Conservation (phyloP, 2,113 vertebrate genomes). For the Oryzias curvinotus region DNA sequence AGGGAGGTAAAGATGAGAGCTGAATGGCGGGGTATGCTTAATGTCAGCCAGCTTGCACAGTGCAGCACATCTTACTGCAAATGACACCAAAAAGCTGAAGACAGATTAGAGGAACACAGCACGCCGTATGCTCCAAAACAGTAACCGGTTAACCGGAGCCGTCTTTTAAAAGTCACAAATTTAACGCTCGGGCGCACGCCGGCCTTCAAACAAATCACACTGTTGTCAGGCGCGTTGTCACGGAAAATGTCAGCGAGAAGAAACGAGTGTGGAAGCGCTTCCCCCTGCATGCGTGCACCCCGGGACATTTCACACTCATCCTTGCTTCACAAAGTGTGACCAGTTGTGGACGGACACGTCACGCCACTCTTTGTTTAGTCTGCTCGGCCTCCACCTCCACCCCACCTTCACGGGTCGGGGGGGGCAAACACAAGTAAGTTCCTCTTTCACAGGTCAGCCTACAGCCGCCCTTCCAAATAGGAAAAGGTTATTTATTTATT, state of each 20-base stretch:
- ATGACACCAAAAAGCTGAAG: slow-evolving; percentile 63
- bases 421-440: slow-evolving; percentile 40
- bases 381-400: neutral
- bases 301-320: slow-evolving; percentile 10
- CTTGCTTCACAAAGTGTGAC: slow-evolving; percentile 11
- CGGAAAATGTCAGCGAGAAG: slow-evolving; percentile 38
- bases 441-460: slow-evolving; percentile 35
- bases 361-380: slow-evolving; percentile 10
- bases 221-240: slow-evolving; percentile 13
- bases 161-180: slow-evolving; percentile 38
- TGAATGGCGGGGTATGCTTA: slow-evolving; percentile 69
- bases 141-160: slow-evolving; percentile 32
- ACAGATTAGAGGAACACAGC: slow-evolving; percentile 63
- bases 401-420: slow-evolving; percentile 31
- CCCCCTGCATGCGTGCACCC: neutral
- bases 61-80: slow-evolving; percentile 63
- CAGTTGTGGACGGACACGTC: slow-evolving; percentile 18
- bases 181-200: slow-evolving; percentile 14
- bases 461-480: slow-evolving; percentile 51
- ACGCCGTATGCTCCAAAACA: slow-evolving; percentile 31
- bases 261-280: slow-evolving; percentile 24
- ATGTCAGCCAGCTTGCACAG: slow-evolving; percentile 68
- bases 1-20: slow-evolving; percentile 58
- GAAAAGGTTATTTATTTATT: too few species aligned
- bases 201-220: slow-evolving; percentile 39